Evolutionary conservation across 2,888 invertebrate genomes (phyloP).

Genomic region (Diachrysia chrysitis): DNA sequence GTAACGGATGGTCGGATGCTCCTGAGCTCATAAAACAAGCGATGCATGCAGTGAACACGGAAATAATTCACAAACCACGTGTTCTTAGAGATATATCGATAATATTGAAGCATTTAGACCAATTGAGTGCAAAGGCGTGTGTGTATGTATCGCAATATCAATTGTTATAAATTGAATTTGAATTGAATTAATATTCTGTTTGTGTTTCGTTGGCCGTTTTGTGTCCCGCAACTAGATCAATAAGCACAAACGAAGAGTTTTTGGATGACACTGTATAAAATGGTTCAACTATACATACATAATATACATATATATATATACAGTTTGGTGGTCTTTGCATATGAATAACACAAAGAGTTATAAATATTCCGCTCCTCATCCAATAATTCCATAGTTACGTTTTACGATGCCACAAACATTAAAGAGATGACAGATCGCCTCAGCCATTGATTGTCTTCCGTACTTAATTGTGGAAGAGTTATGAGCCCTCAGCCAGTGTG

Average conservation of each 20-base stretch:
- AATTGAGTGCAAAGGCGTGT: constrained; percentile 36
- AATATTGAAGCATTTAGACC: constrained; percentile 50
- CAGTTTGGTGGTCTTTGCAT: background rate
- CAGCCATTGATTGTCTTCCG: constrained; percentile 4
- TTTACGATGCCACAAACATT: background rate
- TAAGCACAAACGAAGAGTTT: background rate
- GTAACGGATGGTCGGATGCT: constrained; percentile 64
- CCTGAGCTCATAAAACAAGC: constrained; percentile 68
- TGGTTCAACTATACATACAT: background rate
- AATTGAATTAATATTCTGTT: constrained; percentile 24
- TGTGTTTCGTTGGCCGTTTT: constrained; percentile 5
- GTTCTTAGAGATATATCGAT: constrained; percentile 58
- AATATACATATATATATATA: background rate
- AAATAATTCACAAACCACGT: constrained; percentile 45
- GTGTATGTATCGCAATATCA: constrained; percentile 23
- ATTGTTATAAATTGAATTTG: constrained; percentile 41
- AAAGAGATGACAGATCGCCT: constrained; percentile 4
- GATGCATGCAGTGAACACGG: constrained; percentile 66
- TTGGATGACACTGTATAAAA: background rate
- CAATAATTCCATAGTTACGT: background rate
- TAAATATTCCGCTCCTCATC: background rate
- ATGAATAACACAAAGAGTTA: background rate
- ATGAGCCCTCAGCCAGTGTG: constrained; percentile 4
- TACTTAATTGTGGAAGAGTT: constrained; percentile 4
- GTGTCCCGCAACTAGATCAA: background rate